Percentiles rank a stretch among this genome's conserved stretches.
Conservation (phyloP, 2,797 vertebrate genomes). For the Spinibarbus caldwelli region DNA sequence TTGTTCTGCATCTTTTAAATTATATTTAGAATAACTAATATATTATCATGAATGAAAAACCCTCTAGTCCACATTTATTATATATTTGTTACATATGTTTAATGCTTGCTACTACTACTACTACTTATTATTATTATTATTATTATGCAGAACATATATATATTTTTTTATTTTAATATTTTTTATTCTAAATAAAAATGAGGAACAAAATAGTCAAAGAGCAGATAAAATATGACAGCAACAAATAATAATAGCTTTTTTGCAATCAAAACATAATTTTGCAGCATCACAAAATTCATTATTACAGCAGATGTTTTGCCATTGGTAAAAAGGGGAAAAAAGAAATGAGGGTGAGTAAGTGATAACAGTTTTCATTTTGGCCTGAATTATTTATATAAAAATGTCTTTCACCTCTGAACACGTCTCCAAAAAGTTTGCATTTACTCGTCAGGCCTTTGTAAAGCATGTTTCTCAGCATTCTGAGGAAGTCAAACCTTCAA, state of each 20-base stretch:
- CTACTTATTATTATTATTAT: too few relatives aligned
- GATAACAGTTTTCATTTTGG: slow-evolving; percentile 5
- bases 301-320: background rate
- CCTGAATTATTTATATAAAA: background rate
- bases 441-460: slow-evolving; percentile 7
- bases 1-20: too few relatives aligned
- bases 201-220: background rate
- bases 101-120: too few relatives aligned
- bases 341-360: background rate
- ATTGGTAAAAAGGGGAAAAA: background rate
- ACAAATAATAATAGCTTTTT: background rate
- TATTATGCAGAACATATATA: too few relatives aligned
- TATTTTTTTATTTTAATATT: too few relatives aligned
- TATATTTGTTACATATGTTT: too few relatives aligned
- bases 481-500: background rate
- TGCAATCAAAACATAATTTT: background rate
- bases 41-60: too few relatives aligned
- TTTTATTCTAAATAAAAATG: background rate
- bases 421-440: background rate
- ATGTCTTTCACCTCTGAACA: background rate
- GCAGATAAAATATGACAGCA: background rate
- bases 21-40: too few relatives aligned
- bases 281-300: background rate
- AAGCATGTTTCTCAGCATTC: too few relatives aligned
- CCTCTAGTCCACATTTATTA: too few relatives aligned